These are phyloP conservation scores for Drosophila biarmipes DNA, from an alignment of 1,140 invertebrate genomes.

Conservation along the genomic window DNA sequence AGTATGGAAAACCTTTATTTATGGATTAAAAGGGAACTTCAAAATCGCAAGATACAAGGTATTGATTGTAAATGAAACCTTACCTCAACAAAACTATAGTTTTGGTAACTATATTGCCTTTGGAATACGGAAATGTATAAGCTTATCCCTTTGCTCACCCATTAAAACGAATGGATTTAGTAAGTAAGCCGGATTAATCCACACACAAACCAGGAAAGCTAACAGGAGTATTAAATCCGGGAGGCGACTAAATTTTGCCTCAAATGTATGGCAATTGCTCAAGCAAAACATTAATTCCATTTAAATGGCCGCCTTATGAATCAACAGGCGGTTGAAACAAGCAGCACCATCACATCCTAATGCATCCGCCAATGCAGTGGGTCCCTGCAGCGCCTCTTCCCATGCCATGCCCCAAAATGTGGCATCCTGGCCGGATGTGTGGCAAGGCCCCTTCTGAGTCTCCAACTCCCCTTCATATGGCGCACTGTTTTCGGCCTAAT, in stretches of 20 bases:
- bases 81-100: too few relatives aligned
- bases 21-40: too few relatives aligned
- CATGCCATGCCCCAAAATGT: not conserved
- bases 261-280: slow-evolving; percentile 44
- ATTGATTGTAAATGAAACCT: too few relatives aligned
- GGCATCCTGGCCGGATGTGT: slow-evolving; percentile 25
- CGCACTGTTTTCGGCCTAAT: slow-evolving; percentile 51
- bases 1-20: too few relatives aligned
- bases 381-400: not conserved
- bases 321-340: slow-evolving; percentile 49
- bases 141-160: not conserved
- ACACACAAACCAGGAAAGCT: slow-evolving; percentile 1
- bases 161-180: not conserved
- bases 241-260: slow-evolving; percentile 9
- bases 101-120: not conserved
- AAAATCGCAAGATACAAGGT: too few relatives aligned
- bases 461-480: not conserved
- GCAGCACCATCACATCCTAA: slow-evolving; percentile 63
- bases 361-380: slow-evolving; percentile 52
- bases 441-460: not conserved
- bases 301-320: slow-evolving; percentile 48
- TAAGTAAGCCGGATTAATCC: slow-evolving; percentile 17
- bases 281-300: slow-evolving; percentile 45
- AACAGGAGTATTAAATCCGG: slow-evolving; percentile 23
- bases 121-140: not conserved